Percentiles rank a stretch among this genome's conserved stretches.
Conservation (phyloP, 2,797 vertebrate genomes). For the Neoniphon sammara region DNA sequence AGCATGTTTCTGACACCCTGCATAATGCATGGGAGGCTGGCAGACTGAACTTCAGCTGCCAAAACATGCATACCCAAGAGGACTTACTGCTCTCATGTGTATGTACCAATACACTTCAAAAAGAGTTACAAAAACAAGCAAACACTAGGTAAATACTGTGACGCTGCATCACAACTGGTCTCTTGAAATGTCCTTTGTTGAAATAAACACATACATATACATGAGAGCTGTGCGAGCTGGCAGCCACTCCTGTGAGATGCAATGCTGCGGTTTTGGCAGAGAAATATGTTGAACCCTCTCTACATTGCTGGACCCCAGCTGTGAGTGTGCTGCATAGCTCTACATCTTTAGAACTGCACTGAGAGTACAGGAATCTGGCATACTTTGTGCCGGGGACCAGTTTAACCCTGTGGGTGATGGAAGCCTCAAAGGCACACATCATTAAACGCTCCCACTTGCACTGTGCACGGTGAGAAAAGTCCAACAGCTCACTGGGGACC, state of each 20-base stretch:
- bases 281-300: background rate
- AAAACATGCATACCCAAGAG: constrained; percentile 6
- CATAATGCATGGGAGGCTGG: constrained; percentile 1
- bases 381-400: constrained; percentile 32
- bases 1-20: constrained; percentile 14
- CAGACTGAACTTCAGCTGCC: background rate
- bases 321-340: constrained; percentile 13
- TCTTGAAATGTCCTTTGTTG: constrained; percentile 11
- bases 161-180: background rate
- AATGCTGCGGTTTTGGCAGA: constrained; percentile 13
- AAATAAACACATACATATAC: constrained; percentile 24
- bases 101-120: background rate
- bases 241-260: background rate
- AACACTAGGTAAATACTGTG: background rate
- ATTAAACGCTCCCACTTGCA: constrained; percentile 33
- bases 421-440: constrained; percentile 43
- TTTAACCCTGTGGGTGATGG: constrained; percentile 41
- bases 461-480: constrained; percentile 22
- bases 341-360: constrained; percentile 20
- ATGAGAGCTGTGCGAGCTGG: constrained; percentile 13
- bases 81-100: background rate
- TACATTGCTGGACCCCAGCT: background rate
- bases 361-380: constrained; percentile 50
- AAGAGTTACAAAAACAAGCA: background rate
- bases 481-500: constrained; percentile 25